Evolutionary conservation across 2,797 vertebrate genomes (phyloP).

Genomic region (Bucorvus abyssinicus): DNA sequence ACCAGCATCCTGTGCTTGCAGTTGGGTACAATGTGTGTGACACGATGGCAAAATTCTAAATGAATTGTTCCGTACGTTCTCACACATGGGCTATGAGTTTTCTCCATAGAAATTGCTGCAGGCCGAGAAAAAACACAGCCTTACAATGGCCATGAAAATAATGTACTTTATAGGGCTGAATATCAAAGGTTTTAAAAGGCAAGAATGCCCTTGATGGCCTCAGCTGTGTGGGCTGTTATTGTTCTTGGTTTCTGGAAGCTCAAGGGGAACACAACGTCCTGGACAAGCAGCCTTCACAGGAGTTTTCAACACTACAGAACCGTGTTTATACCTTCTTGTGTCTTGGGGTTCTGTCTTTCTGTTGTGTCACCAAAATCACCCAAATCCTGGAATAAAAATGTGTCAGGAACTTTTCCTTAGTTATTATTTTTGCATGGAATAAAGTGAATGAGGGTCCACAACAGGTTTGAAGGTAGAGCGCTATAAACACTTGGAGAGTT

Average conservation of each 20-base stretch:
- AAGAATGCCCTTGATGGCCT: neutral
- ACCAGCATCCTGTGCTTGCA: constrained; percentile 52
- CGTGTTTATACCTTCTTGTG: neutral
- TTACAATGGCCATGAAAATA: neutral
- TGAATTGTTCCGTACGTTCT: neutral
- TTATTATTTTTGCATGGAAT: neutral
- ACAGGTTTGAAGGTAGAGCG: neutral
- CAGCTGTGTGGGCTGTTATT: neutral
- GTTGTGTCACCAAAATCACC: neutral
- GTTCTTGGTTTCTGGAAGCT: neutral
- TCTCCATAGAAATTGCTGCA: neutral
- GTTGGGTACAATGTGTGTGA: constrained; percentile 16
- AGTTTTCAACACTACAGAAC: neutral
- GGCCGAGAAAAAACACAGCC: neutral
- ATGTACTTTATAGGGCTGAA: neutral
- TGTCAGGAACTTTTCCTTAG: neutral
- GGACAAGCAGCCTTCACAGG: neutral
- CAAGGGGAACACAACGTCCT: neutral
- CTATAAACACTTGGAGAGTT: neutral
- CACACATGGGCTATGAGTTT: neutral
- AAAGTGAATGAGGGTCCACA: neutral
- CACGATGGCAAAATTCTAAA: neutral
- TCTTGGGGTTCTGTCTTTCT: neutral
- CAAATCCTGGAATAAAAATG: neutral
- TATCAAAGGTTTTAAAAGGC: neutral